A percentile compares a stretch with the other conserved stretches of the same genome.
Evolutionary conservation across 1,140 invertebrate genomes (phyloP).

Genomic region (Sitobion miscanthi): DNA sequence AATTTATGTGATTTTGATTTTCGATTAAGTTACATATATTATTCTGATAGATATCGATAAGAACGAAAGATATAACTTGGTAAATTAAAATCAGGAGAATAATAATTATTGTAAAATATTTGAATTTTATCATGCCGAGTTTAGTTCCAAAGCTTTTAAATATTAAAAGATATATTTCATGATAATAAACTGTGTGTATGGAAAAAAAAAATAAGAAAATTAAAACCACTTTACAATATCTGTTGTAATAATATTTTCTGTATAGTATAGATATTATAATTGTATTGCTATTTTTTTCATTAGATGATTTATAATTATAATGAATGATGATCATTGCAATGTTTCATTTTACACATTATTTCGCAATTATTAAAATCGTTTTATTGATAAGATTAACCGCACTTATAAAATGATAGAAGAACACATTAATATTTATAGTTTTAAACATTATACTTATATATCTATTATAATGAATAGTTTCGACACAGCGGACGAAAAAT

Average conservation of each 20-base stretch:
- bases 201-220: not conserved
- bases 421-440: constrained; percentile 11
- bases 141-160: not conserved
- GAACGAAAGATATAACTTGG: not conserved
- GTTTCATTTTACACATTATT: constrained; percentile 38
- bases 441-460: not conserved
- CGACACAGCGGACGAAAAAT: not conserved
- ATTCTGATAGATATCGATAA: not conserved
- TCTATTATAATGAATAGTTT: not conserved
- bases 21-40: not conserved
- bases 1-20: not conserved
- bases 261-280: constrained; percentile 6
- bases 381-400: constrained; percentile 39
- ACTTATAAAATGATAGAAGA: constrained; percentile 38
- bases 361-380: constrained; percentile 44
- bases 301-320: not conserved
- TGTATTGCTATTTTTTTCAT: not conserved
- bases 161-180: not conserved
- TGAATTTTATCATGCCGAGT: not conserved
- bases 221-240: not conserved
- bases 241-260: constrained; percentile 15
- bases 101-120: not conserved
- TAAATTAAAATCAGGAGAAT: not conserved
- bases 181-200: not conserved
- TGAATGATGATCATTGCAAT: constrained; percentile 18